Percentiles rank a stretch among this genome's conserved stretches.
Evolutionary conservation across 2,888 invertebrate species (phyloP).

Genomic region (Cryptops parisi): DNA sequence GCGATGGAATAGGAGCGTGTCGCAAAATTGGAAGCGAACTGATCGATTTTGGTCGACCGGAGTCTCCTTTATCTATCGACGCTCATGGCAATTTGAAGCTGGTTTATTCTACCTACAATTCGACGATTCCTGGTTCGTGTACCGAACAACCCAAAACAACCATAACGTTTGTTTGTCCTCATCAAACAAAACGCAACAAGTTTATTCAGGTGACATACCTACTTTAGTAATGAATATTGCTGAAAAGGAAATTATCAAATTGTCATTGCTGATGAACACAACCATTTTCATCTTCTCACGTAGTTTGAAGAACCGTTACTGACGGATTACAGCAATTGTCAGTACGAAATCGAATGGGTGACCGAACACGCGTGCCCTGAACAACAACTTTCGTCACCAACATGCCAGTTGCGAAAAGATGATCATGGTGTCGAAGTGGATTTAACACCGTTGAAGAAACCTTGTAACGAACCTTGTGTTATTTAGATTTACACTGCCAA

Average conservation of each 20-base stretch:
- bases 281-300: too few relatives aligned
- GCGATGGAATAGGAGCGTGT: conserved; percentile 17
- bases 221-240: too few relatives aligned
- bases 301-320: conserved; percentile 5
- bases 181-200: background rate
- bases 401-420: conserved; percentile 6
- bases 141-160: background rate
- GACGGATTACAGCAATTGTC: conserved; percentile 11
- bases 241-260: too few relatives aligned
- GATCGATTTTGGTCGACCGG: conserved; percentile 18
- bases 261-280: too few relatives aligned
- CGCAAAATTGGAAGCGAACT: conserved; percentile 16
- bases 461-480: too few relatives aligned
- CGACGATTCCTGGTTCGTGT: background rate
- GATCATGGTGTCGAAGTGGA: conserved; percentile 11
- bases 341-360: conserved; percentile 15
- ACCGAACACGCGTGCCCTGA: conserved; percentile 12
- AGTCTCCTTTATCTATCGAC: too few relatives aligned
- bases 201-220: too few relatives aligned
- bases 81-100: too few relatives aligned
- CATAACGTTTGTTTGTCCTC: background rate
- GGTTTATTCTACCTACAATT: too few relatives aligned
- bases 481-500: too few relatives aligned
- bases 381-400: conserved; percentile 3
- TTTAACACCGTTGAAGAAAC: too few relatives aligned